Base-by-base conservation (phyloP, 2,113 vertebrate genomes). In the Morphnarchus princeps region DNA sequence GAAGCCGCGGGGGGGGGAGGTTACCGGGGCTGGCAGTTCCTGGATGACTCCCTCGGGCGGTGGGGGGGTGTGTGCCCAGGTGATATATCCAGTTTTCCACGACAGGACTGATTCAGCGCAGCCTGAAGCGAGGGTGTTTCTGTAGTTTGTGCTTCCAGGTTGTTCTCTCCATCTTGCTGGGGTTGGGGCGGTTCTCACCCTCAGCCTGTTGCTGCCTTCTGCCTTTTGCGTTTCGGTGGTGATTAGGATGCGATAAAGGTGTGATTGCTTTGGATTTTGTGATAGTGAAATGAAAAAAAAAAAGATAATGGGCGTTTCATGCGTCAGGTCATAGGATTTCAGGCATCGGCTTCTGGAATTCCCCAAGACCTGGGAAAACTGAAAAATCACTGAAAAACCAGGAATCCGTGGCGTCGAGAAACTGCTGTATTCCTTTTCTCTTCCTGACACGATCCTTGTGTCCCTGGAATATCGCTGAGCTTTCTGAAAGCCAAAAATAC, bases 161-260 rank as follows among this genome's bases (percentile, higher is more conserved):
- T 3, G 0, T 42, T 8, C 3, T 21, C 72, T 7, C 32, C 32
- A 0, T 4, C 21, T 2, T 3, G 2, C 38, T 2, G 58, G n/a
- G 40, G n/a, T 11, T 7, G 8, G 73, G 32, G 32, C 1, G 3
- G 5, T 6, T 26, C 57, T 45, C 2, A 29, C 3, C 4, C 69
- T 42, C 9, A 11, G 90, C 62, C 88, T 80, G 38, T 32, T 77
- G 66, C 82, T 20, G 52, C 0, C 8, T 20, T 5, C 59, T 12
- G 45, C 29, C 1, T 34, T 20, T 15, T 7, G 34, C 1, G 1
- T 21, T 43, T 22, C 3, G 24, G 31, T 10, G 25, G 17, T 3
- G 16, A 4, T 20, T 4, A 2, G 34, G 43, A 0, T 2, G 18
- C 28, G 63, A 10, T 15, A 8, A 65, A 82, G 0, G 7, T 0